Evolutionary conservation across 2,113 vertebrate species (phyloP).

Genomic region (Pholis gunnellus): DNA sequence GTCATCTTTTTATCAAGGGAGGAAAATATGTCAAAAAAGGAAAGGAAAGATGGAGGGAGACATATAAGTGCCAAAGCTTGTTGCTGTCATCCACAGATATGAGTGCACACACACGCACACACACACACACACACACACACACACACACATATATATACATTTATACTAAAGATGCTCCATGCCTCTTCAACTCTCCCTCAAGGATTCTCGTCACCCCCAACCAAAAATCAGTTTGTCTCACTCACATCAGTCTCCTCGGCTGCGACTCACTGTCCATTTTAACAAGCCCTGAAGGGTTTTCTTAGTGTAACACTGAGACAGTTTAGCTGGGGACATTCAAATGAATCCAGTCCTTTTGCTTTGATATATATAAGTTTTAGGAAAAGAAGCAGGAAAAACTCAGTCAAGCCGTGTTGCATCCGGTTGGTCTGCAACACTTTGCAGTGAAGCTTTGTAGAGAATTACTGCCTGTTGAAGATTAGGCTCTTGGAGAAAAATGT

Average conservation of each 20-base stretch:
- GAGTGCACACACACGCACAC: constrained; percentile 35
- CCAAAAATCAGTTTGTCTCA: constrained; percentile 70
- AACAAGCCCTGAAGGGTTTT: constrained; percentile 57
- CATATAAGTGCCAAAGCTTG: constrained; percentile 59
- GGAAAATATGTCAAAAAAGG: constrained; percentile 16
- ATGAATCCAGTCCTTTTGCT: constrained; percentile 17
- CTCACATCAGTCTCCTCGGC: constrained; percentile 65
- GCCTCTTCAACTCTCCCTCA: constrained; percentile 39
- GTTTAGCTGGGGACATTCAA: constrained; percentile 42
- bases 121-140: constrained; percentile 24
- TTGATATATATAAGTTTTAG: constrained; percentile 6
- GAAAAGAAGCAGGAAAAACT: constrained; percentile 14
- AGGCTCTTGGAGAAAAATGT: neutral
- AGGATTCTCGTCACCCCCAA: constrained; percentile 65
- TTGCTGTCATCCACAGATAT: constrained; percentile 78
- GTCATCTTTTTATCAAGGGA: constrained; percentile 15
- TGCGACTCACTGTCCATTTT: constrained; percentile 67
- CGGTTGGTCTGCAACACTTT: constrained; percentile 9
- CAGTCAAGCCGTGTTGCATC: neutral
- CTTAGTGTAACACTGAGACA: constrained; percentile 42
- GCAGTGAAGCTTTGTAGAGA: constrained; percentile 6
- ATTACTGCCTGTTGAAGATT: constrained; percentile 22
- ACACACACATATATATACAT: constrained; percentile 16
- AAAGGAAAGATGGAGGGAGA: constrained; percentile 31
- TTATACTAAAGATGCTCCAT: constrained; percentile 31